Base-by-base conservation (phyloP, 1,140 invertebrate genomes). In the Pseudomyrmex dendroicus region DNA sequence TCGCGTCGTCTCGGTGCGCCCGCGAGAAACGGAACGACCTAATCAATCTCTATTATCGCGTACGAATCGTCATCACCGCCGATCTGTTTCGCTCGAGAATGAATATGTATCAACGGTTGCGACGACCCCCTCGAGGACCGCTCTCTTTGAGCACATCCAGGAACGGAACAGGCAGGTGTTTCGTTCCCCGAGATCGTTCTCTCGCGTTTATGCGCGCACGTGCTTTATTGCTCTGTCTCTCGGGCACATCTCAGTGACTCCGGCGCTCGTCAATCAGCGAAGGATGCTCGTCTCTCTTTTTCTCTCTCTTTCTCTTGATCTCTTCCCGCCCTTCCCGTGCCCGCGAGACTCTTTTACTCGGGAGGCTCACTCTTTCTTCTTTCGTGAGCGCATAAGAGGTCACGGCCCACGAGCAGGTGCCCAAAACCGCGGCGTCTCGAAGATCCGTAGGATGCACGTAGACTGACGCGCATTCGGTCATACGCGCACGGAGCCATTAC, bases 181-280 rank as follows among this genome's bases (percentile, higher is more conserved):
- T 88, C 54, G 35, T 57, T 64, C 62, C 5, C 63, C 56, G 70
- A 89, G 87, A 90, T 92, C 90, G 88, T 91, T 93, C 91, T 91
- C 89, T 90, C 90, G 90, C 90, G 89, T 91, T 93, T 92, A 91
- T 92, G 89, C 91, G 90, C 90, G 91, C 92, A 91, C 92, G 92
- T 93, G 92, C 91, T 93, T 94, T 92, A 93, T 91, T 92, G 88
- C 92, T 86, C 73, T 82, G 85, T 90, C 89, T 90, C 87, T 80
- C 83, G 87, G 80, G 89, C 89, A 86, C 88, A 90, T 91, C 91
- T 89, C 86, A 88, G 91, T 92, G 92, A 94, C 92, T 93, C 89
- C 61, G 80, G 73, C 73, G 89, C 92, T 93, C 93, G 93, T 93
- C 93, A 94, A 94, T 93, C 93, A 93, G 91, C 87, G 76, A 88